Evolutionary conservation across 2,113 vertebrate species (phyloP), one percentile per base, ranked within the genome.

Genomic region (Amphiprion percula): DNA sequence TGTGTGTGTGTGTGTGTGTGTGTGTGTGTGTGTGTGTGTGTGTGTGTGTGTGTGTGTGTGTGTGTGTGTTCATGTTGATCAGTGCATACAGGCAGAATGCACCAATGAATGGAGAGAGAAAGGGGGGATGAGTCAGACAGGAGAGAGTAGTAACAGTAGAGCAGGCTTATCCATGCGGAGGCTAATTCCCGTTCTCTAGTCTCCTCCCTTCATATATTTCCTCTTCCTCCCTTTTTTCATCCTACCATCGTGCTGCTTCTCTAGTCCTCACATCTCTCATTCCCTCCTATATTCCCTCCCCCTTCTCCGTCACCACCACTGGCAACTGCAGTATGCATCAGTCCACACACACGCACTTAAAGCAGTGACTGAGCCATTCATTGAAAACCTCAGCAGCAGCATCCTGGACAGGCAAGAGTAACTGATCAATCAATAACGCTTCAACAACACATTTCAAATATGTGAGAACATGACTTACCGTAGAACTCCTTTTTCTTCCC

Each of bases 261-360:
- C 54, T 62, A 14, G 10, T 60, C 44, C 67, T 54, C 28, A 44
- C 54, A 49, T 63, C 24, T 46, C 26, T 37, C 73, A 41, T 33
- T 56, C 63, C 14, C 62, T 54, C n/a, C 59, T 39, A 21, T 23
- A 2, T 33, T 28, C 65, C 60, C 61, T 67, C 41, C 67, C 54
- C 76, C 74, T 37, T 52, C 62, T 54, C 68, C 65, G 19, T 63
- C 62, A 10, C 30, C 74, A 26, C 46, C 71, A 47, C 53, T 37
- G 33, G 26, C 33, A 30, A 65, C 79, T 87, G 91, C 86, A 80
- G 87, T 85, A 87, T 65, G 62, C 55, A 63, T 81, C 79, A 64
- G 15, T 49, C 11, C 16, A 62, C 64, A 56, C 55, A 60, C 53
- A 55, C 71, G 59, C 41, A 59, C 61, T 61, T 55, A 3, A 0